phyloP scores from a whole-genome alignment of 2,888 invertebrate genomes.

The Cotesia congregata region DNA sequence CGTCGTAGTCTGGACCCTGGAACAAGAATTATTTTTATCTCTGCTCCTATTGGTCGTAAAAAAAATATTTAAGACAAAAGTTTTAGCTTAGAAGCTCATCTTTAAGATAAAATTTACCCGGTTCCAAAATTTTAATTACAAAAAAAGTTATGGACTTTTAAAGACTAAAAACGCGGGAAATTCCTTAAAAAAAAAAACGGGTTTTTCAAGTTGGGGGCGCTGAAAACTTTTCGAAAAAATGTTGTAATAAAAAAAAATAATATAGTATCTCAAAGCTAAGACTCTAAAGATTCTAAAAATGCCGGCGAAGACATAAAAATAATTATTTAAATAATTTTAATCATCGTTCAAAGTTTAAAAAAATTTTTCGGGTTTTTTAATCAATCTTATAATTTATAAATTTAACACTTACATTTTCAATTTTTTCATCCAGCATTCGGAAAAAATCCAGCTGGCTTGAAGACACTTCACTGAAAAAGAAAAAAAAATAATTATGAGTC shows the following conservation, averaged over 20 bases:
- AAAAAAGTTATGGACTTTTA: too few relatives aligned
- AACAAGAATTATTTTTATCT: slow-evolving; percentile 43
- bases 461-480: slow-evolving; percentile 84
- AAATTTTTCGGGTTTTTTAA: neutral
- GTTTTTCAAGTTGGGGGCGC: too few relatives aligned
- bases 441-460: slow-evolving; percentile 93
- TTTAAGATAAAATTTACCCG: too few relatives aligned
- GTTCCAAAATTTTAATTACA: too few relatives aligned
- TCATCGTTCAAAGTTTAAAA: neutral
- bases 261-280: too few relatives aligned
- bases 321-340: too few relatives aligned
- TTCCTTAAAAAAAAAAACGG: too few relatives aligned
- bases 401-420: slow-evolving; percentile 81
- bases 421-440: slow-evolving; percentile 92
- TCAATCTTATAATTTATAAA: neutral
- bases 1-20: slow-evolving; percentile 88
- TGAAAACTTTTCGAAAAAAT: too few relatives aligned
- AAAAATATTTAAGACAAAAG: neutral
- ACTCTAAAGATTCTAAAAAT: too few relatives aligned
- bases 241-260: too few relatives aligned
- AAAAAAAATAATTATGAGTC: slow-evolving; percentile 15
- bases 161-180: too few relatives aligned
- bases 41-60: neutral
- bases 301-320: too few relatives aligned
- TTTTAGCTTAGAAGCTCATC: neutral